phyloP scores from a whole-genome alignment of 2,113 vertebrate genomes.

The Formicarius rufipectus region DNA sequence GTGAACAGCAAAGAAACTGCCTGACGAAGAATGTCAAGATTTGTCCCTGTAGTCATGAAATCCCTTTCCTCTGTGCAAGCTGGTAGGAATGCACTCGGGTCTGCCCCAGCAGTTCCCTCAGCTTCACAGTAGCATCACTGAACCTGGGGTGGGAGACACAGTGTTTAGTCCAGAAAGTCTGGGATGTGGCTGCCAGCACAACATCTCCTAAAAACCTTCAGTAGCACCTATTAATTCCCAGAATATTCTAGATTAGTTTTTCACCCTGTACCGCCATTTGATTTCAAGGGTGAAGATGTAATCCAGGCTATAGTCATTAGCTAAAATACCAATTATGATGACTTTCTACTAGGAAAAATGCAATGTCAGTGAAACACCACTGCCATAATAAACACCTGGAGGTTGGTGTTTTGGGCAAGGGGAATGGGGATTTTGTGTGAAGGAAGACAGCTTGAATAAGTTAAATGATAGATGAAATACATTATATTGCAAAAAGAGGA shows the following conservation, averaged over 20 bases:
- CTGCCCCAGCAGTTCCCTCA: not conserved
- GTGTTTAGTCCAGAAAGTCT: not conserved
- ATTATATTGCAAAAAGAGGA: not conserved
- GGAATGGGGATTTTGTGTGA: not conserved
- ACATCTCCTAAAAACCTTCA: not conserved
- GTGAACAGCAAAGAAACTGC: not conserved
- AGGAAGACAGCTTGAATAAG: not conserved
- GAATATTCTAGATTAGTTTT: not conserved
- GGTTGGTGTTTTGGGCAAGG: not conserved
- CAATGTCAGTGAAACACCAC: not conserved
- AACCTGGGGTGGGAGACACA: not conserved
- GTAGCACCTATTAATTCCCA: not conserved
- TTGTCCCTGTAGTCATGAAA: not conserved
- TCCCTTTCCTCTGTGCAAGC: not conserved
- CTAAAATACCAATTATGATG: not conserved
- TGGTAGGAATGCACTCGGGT: not conserved
- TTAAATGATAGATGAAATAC: not conserved
- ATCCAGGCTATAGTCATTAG: not conserved
- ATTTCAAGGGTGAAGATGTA: not conserved
- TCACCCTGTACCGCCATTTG: not conserved
- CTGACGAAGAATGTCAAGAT: not conserved
- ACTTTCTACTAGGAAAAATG: not conserved
- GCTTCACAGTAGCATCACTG: not conserved
- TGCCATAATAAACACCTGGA: not conserved
- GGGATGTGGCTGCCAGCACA: not conserved